These are phyloP conservation scores for Cataglyphis altisquamis DNA, from an alignment of 2,888 invertebrate species.

Conservation along the genomic window DNA sequence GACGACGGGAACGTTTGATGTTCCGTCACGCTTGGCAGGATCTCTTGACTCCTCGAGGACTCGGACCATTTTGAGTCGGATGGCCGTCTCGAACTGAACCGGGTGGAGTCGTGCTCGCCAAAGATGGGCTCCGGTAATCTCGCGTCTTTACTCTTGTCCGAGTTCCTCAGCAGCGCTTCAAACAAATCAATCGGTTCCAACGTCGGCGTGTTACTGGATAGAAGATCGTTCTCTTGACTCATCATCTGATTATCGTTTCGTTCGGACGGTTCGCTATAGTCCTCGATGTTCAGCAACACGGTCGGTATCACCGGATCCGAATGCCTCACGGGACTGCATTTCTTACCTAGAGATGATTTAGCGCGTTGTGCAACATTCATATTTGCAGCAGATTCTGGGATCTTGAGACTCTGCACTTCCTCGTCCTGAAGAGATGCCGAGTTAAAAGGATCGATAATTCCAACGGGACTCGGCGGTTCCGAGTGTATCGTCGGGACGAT, in stretches of 20 bases:
- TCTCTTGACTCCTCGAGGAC: constrained; percentile 83
- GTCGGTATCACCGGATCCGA: constrained; percentile 81
- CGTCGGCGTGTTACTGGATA: constrained; percentile 17
- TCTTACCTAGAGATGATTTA: constrained; percentile 55
- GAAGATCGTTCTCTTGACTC: not conserved
- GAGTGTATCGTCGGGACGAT: constrained; percentile 81
- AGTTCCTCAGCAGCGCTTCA: constrained; percentile 73
- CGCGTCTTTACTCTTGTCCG: constrained; percentile 66
- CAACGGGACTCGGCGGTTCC: constrained; percentile 81
- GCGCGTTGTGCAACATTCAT: constrained; percentile 33
- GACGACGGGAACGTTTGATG: constrained; percentile 81
- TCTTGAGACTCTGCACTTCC: constrained; percentile 54
- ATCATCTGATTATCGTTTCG: constrained; percentile 13
- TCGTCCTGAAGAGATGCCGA: constrained; percentile 76
- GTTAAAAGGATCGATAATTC: constrained; percentile 77
- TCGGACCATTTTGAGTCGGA: constrained; percentile 84
- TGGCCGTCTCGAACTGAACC: constrained; percentile 82
- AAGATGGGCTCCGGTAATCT: constrained; percentile 78
- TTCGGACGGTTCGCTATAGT: constrained; percentile 69
- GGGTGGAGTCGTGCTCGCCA: constrained; percentile 81
- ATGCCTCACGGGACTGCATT: constrained; percentile 75
- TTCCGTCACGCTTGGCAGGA: constrained; percentile 78
- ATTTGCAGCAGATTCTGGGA: constrained; percentile 28
- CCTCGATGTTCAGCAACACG: constrained; percentile 81
- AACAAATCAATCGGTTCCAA: constrained; percentile 74